Evolutionary conservation across 2,113 vertebrate species (phyloP), one percentile per base, ranked within the genome.

Genomic region (Corythornis cristatus): DNA sequence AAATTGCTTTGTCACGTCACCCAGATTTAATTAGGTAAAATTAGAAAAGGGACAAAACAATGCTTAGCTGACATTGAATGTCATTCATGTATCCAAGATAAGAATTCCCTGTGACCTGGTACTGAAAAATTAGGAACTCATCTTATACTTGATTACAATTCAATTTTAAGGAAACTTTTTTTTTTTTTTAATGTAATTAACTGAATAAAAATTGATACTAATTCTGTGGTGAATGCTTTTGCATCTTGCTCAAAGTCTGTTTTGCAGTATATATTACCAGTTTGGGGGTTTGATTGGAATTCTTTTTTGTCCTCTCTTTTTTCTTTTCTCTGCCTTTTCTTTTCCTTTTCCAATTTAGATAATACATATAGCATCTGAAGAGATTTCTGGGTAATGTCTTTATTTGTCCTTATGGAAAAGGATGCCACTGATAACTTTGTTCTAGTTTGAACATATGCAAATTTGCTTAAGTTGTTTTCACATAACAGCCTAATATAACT

Each of bases 21-120:
- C 19, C 23, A 86, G 50, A 82, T 83, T 88, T 90, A 93, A 94
- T 95, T 89, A 93, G 17, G 25, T 17, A 82, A 87, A 88, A 37
- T 33, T 66, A 76, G 26, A 86, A 40, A 51, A 17, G 3, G 4
- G 6, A 4, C 0, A 58, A 35, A 15, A 48, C 23, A 26, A 40
- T 31, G 4, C 11, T 80, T 71, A 83, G 16, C 26, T 92, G 74
- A 82, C 19, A 74, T 31, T 89, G 31, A 82, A 71, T 77, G n/a
- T 5, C 29, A 64, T 51, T 86, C n/a, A 72, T 40, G 12, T 43
- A 67, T 86, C 80, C 78, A 66, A 93, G 19, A 83, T 70, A 45
- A 10, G 43, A 84, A 91, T 88, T 86, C 51, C 40, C 17, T 23
- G 6, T 76, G 23, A 65, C n/a, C 66, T 58, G 3, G 5, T 60